Evolutionary conservation across 2,888 invertebrate genomes (phyloP).

Genomic region (Leptura quadrifasciata): DNA sequence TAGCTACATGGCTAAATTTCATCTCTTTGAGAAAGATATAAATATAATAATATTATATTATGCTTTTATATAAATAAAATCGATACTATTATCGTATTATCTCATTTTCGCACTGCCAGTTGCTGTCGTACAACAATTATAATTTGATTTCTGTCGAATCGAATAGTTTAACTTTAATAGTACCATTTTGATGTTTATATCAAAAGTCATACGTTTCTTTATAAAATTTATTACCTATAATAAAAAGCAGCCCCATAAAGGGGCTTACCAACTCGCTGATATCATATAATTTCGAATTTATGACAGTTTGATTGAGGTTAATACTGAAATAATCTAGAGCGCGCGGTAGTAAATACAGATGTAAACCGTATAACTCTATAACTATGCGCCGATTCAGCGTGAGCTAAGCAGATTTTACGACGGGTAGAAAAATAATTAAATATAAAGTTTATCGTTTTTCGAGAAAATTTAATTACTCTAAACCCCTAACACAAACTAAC

Average conservation of each 20-base stretch:
- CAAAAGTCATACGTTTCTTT: background rate
- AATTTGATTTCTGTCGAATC: too few species aligned
- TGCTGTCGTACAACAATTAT: too few species aligned
- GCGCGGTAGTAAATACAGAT: background rate
- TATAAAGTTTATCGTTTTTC: conserved; percentile 22
- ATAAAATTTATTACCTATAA: conserved; percentile 29
- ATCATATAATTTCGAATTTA: conserved; percentile 15
- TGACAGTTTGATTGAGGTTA: conserved; percentile 13
- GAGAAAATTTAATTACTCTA: conserved; percentile 26
- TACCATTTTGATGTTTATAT: too few species aligned
- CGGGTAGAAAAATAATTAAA: conserved; percentile 22
- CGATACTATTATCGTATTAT: too few species aligned
- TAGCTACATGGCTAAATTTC: too few species aligned
- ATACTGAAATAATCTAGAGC: conserved; percentile 17
- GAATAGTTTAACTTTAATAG: too few species aligned
- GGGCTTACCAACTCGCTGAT: conserved; percentile 33
- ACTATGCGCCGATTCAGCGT: background rate
- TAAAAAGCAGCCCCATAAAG: conserved; percentile 31
- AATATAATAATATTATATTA: too few species aligned
- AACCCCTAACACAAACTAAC: conserved; percentile 27
- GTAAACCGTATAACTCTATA: background rate
- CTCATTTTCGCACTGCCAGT: too few species aligned
- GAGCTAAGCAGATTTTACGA: conserved; percentile 8
- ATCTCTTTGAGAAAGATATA: too few species aligned
- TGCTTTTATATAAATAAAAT: too few species aligned